These are phyloP conservation scores for Chymomyza amoena DNA, from an alignment of 2,888 invertebrate genomes.

Conservation along the genomic window DNA sequence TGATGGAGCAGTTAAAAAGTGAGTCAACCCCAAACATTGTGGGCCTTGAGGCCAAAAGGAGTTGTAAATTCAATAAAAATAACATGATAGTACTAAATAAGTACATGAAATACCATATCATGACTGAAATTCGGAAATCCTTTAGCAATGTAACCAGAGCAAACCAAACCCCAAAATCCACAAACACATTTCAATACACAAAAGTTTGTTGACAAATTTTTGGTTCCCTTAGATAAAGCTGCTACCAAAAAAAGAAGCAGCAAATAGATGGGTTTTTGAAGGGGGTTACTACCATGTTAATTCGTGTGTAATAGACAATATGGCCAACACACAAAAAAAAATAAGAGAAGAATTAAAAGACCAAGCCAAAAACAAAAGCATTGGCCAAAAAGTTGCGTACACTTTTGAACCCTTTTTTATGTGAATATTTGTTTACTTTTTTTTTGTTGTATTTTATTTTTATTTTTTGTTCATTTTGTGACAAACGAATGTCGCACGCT, in stretches of 20 bases:
- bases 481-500: slow-evolving; percentile 41
- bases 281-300: slow-evolving; percentile 48
- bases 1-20: slow-evolving; percentile 8
- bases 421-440: slow-evolving; percentile 3
- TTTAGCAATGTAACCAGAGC: neutral
- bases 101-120: neutral
- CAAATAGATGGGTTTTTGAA: slow-evolving; percentile 8
- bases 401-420: slow-evolving; percentile 18
- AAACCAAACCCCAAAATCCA: neutral
- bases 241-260: slow-evolving; percentile 5
- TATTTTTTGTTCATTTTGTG: slow-evolving; percentile 28
- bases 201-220: slow-evolving; percentile 15
- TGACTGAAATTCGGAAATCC: neutral
- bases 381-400: slow-evolving; percentile 12
- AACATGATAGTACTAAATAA: neutral
- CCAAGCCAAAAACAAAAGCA: slow-evolving; percentile 8
- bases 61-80: neutral
- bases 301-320: slow-evolving; percentile 72
- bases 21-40: neutral
- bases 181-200: slow-evolving; percentile 23
- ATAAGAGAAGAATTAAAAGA: slow-evolving; percentile 11
- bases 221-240: neutral
- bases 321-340: slow-evolving; percentile 31
- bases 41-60: neutral
- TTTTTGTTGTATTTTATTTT: neutral